A percentile compares a stretch with the other conserved stretches of the same genome.
Evolutionary conservation across 2,888 invertebrate species (phyloP).

Genomic region (Drosophila austrosaltans): DNA sequence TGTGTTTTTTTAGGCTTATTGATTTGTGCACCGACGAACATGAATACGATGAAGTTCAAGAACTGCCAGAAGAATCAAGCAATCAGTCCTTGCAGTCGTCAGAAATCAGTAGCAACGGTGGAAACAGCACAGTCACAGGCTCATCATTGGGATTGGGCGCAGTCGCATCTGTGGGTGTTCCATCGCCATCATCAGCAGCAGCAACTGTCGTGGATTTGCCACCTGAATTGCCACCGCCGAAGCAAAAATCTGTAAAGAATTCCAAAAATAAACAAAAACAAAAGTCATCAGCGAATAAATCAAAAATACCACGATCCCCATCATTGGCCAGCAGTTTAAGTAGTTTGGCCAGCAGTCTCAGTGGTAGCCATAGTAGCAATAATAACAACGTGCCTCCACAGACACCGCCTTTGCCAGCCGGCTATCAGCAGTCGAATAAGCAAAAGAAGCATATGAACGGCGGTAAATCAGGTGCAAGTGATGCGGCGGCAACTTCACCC

Average conservation of each 20-base stretch:
- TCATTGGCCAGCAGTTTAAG: constrained; percentile 78
- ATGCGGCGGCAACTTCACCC: constrained; percentile 38
- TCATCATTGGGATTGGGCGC: constrained; percentile 33
- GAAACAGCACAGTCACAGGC: constrained; percentile 31
- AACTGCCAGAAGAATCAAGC: constrained; percentile 78
- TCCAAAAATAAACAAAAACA: constrained; percentile 74
- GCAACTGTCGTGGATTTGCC: constrained; percentile 57
- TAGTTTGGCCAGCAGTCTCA: constrained; percentile 72
- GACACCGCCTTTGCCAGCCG: constrained; percentile 81
- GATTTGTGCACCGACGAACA: constrained; percentile 81
- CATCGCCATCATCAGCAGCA: constrained; percentile 36
- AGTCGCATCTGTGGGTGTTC: constrained; percentile 34
- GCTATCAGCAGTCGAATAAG: constrained; percentile 71
- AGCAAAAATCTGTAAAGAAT: constrained; percentile 79
- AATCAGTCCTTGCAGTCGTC: constrained; percentile 59
- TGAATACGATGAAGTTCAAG: constrained; percentile 82
- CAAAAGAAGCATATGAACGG: constrained; percentile 80
- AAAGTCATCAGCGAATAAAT: constrained; percentile 72
- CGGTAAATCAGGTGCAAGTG: constrained; percentile 40
- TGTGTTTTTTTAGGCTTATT: constrained; percentile 73
- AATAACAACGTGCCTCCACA: constrained; percentile 75
- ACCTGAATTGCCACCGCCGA: constrained; percentile 80
- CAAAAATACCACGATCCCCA: constrained; percentile 80
- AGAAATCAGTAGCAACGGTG: constrained; percentile 53
- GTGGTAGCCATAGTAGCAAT: constrained; percentile 48